These are phyloP conservation scores for Lanius ludovicianus DNA, from an alignment of 2,113 vertebrate genomes.

Conservation along the genomic window DNA sequence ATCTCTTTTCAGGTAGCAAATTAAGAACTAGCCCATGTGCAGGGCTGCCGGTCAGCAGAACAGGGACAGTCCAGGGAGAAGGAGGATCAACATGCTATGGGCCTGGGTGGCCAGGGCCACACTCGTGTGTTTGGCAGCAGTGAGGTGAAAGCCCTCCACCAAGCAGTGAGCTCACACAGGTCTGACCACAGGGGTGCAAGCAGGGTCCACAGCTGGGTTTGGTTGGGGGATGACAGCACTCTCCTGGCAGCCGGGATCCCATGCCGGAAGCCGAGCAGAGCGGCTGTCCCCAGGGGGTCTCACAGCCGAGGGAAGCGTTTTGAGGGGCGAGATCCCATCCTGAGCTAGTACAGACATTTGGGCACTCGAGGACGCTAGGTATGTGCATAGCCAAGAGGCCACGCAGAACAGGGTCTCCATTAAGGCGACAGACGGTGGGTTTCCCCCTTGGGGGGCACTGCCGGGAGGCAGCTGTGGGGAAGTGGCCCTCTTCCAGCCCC, in stretches of 20 bases:
- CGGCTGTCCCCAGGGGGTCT: neutral
- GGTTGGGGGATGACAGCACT: rapidly evolving
- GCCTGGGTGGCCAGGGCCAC: neutral
- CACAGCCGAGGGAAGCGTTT: neutral
- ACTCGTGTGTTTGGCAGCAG: neutral
- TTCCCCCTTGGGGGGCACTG: neutral
- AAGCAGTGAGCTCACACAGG: neutral
- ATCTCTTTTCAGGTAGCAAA: neutral
- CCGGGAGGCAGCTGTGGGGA: neutral
- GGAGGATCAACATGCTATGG: conserved; percentile 10
- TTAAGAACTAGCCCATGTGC: neutral
- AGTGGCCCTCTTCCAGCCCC: neutral
- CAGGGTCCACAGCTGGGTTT: neutral
- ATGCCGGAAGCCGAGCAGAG: neutral
- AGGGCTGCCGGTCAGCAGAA: neutral
- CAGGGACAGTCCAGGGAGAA: neutral
- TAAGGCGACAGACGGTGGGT: conserved; percentile 52
- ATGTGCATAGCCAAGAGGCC: neutral
- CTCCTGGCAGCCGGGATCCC: neutral
- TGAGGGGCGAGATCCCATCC: neutral
- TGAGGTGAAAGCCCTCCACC: neutral
- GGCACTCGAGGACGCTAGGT: neutral
- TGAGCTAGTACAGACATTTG: neutral
- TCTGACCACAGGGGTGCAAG: neutral
- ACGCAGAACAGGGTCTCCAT: conserved; percentile 8